Conservation (phyloP, 2,797 vertebrate species). For the Dipus sagitta region DNA sequence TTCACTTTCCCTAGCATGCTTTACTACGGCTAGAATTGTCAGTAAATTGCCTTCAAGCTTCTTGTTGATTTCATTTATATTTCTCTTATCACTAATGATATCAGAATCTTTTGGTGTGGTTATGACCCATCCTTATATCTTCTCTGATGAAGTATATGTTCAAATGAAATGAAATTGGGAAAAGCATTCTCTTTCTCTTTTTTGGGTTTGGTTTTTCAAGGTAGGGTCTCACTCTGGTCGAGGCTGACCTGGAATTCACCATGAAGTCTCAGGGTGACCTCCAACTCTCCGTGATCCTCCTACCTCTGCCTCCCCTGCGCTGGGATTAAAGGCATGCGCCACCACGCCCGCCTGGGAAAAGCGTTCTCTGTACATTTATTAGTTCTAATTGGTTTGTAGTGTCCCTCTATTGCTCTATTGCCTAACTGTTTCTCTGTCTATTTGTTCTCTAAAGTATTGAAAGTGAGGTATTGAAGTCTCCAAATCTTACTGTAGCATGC, state of each 20-base stretch:
- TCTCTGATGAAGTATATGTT: neutral
- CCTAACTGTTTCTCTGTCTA: neutral
- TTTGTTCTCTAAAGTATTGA: neutral
- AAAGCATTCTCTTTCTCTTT: neutral
- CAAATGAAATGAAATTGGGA: neutral
- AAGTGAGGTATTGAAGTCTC: neutral
- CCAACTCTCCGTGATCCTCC: no score
- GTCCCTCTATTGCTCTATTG: neutral
- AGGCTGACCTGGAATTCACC: no score
- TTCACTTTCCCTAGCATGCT: neutral
- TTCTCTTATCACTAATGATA: neutral
- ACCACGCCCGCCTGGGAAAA: neutral
- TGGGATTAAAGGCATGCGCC: no score
- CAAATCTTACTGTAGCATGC: neutral
- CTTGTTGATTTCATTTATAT: neutral
- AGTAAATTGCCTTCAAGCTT: neutral
- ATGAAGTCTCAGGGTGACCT: no score
- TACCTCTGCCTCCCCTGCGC: no score
- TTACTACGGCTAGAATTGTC: neutral
- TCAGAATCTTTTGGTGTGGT: no score
- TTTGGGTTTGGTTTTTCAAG: no score
- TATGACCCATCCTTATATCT: no score
- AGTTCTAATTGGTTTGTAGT: neutral
- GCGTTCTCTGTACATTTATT: no score
- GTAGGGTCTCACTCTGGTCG: no score